phyloP scores from a whole-genome alignment of 1,140 invertebrate species.

The Dreissena polymorpha region DNA sequence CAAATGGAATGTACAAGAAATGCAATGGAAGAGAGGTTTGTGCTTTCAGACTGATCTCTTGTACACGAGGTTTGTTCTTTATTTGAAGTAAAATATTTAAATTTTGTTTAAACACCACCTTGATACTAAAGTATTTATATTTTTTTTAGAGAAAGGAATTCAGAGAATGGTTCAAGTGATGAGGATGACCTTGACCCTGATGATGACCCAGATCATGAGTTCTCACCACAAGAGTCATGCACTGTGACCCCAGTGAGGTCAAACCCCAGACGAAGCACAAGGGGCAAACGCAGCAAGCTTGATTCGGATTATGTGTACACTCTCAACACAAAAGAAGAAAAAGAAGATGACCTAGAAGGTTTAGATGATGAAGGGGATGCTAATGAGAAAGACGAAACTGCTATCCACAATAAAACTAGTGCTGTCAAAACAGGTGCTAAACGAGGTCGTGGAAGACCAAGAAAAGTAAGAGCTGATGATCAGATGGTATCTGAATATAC shows the following conservation, averaged over 20 bases:
- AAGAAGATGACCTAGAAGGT: slow-evolving; percentile 29
- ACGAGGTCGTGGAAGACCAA: slow-evolving; percentile 28
- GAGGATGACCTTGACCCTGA: too few relatives aligned
- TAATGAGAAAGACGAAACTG: not conserved
- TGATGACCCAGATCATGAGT: slow-evolving; percentile 18
- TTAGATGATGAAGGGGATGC: not conserved
- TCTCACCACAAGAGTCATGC: not conserved
- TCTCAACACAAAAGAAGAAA: slow-evolving; percentile 21
- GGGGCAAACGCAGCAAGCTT: slow-evolving; percentile 55
- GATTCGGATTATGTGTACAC: slow-evolving; percentile 28
- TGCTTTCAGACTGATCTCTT: not conserved
- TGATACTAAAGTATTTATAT: too few relatives aligned
- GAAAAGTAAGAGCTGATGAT: not conserved
- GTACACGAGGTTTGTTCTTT: too few relatives aligned
- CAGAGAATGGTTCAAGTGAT: too few relatives aligned
- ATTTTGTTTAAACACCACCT: too few relatives aligned
- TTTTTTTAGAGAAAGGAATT: too few relatives aligned
- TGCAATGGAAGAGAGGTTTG: too few relatives aligned
- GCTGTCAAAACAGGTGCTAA: not conserved
- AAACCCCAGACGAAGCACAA: slow-evolving; percentile 60
- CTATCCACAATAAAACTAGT: not conserved
- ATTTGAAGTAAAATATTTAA: too few relatives aligned
- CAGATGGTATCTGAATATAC: not conserved
- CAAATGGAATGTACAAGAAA: too few relatives aligned
- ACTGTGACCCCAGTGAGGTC: slow-evolving; percentile 28